Evolutionary conservation across 1,140 invertebrate genomes (phyloP), one percentile per base, ranked within the genome.

Genomic region (Saxidomus purpurata): DNA sequence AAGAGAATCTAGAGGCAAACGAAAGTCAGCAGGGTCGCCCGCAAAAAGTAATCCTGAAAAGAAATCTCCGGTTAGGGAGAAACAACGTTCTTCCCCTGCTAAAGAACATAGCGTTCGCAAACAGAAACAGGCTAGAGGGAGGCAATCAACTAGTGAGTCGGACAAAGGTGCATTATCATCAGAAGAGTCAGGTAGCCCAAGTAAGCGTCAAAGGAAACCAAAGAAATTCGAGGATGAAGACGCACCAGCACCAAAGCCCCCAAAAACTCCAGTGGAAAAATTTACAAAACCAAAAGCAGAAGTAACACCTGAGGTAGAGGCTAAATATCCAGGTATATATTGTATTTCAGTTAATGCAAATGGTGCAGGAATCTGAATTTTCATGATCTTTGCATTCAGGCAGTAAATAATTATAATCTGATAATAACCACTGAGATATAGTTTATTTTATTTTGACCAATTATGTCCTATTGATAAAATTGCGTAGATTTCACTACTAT

Each of bases 151-250:
- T 82, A 74, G 61, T 83, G 38, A 90, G 36, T 25, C 25, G 40
- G 22, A 59, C 87, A n/a, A 71, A 80, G 19, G 88, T 67, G 13
- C 59, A 31, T 13, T 49, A 31, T 47, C 49, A 0, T 67, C 83
- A 34, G 61, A 49, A 15, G 76, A 88, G 15, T 3, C n/a, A 2
- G 28, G 13, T 13, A 88, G 86, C 81, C 86, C 86, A 49, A 49
- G 71, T n/a, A 93, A 92, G 47, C 25, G 92, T 25, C 90, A 92
- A 40, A 36, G 92, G 6, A 93, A 93, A 83, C 91, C 91, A 31
- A 93, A 93, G 61, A 84, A 89, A 31, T 69, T 93, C 43, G 86
- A 89, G 43, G 71, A 86, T 79, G 89, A 92, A 22, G 34, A 25
- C 1, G 69, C 82, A 22, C 36, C 49, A 52, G 36, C 59, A 59